phyloP scores from a whole-genome alignment of 2,888 invertebrate genomes.

The Caenorhabditis becei region DNA sequence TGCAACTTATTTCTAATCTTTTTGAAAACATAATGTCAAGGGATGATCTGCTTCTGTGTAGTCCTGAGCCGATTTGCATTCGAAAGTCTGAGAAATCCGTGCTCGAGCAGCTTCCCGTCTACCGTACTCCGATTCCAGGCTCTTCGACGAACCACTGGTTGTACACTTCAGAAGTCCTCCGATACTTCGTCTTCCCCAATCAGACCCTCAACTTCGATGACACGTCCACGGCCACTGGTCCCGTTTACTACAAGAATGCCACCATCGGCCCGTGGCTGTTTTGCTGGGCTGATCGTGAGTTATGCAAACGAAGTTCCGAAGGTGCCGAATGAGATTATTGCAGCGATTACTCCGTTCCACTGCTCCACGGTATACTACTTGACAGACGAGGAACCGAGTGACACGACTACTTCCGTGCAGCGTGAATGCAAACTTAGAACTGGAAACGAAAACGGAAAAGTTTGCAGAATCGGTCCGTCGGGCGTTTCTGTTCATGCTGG shows the following conservation, averaged over 20 bases:
- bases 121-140: too few relatives aligned
- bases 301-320: not conserved
- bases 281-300: constrained; percentile 81
- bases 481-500: constrained; percentile 76
- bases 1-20: too few relatives aligned
- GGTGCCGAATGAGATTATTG: constrained; percentile 17
- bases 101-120: too few relatives aligned
- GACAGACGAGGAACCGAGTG: constrained; percentile 77
- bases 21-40: too few relatives aligned
- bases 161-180: constrained; percentile 80
- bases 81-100: too few relatives aligned
- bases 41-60: too few relatives aligned
- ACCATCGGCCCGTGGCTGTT: constrained; percentile 81
- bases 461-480: constrained; percentile 77
- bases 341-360: constrained; percentile 75
- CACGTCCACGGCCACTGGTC: constrained; percentile 57
- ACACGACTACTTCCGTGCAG: constrained; percentile 80
- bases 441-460: not conserved
- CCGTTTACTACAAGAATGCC: constrained; percentile 78
- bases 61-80: too few relatives aligned
- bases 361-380: constrained; percentile 76
- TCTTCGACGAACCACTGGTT: constrained; percentile 80
- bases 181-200: constrained; percentile 79
- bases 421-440: constrained; percentile 59
- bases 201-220: constrained; percentile 71